These are phyloP conservation scores for Xanthia togata DNA, from an alignment of 2,888 invertebrate genomes.

Conservation along the genomic window DNA sequence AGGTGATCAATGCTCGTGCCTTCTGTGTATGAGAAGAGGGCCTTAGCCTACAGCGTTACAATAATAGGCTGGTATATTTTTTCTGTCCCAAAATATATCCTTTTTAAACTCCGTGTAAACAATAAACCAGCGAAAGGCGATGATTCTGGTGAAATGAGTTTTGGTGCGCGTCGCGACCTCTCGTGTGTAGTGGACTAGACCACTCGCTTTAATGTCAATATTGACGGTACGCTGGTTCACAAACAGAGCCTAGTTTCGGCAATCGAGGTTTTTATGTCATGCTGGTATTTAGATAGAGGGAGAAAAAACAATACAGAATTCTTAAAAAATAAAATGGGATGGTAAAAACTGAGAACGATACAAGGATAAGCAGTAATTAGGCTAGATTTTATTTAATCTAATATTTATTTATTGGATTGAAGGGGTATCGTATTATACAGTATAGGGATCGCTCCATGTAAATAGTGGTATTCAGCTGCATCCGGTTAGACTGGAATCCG, in stretches of 20 bases:
- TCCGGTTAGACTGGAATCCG: not conserved
- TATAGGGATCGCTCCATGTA: too few species aligned
- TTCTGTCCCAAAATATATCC: too few species aligned
- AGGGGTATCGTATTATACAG: not conserved
- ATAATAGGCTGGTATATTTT: too few species aligned
- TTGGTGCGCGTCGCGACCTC: slow-evolving; percentile 1
- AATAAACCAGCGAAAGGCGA: not conserved
- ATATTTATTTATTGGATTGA: not conserved
- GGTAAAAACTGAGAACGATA: too few species aligned
- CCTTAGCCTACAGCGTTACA: too few species aligned
- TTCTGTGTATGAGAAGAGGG: too few species aligned
- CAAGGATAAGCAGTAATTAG: too few species aligned
- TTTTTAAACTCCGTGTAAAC: not conserved
- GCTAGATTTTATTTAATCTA: too few species aligned
- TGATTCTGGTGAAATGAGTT: slow-evolving; percentile 3
- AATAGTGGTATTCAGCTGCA: not conserved
- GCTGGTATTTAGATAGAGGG: not conserved
- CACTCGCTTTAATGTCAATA: slow-evolving; percentile 17
- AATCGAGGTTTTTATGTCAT: not conserved
- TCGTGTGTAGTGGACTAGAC: not conserved
- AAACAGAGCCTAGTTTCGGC: slow-evolving; percentile 6
- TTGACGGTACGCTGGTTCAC: slow-evolving; percentile 17
- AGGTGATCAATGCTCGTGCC: too few species aligned
- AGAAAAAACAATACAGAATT: not conserved
- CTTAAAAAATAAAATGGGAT: too few species aligned